Conservation (phyloP, 2,888 invertebrate species). For the Caenorhabditis sulstoni region DNA sequence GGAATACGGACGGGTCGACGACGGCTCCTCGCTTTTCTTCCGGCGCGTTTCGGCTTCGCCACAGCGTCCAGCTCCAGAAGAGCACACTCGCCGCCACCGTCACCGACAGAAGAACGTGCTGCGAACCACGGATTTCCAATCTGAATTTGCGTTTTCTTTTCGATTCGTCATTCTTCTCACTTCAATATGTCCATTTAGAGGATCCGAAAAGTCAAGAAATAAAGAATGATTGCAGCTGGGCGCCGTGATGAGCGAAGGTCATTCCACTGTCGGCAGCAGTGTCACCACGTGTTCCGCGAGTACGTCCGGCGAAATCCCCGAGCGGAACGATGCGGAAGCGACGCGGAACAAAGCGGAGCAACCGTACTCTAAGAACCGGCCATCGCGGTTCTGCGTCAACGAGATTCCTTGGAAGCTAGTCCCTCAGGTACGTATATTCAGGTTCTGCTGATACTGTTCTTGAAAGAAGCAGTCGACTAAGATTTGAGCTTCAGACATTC, state of each 20-base stretch:
- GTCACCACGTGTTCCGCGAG: conserved; percentile 13
- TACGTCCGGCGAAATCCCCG: not conserved
- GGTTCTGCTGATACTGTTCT: too few relatives aligned
- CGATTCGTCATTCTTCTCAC: conserved; percentile 4
- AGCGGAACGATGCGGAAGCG: not conserved
- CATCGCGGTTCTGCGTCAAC: conserved; percentile 31
- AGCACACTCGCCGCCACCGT: conserved; percentile 27
- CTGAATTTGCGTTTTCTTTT: conserved; percentile 18
- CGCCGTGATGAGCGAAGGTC: conserved; percentile 34
- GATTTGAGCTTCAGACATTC: conserved; percentile 16
- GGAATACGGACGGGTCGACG: not conserved
- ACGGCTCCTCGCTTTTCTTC: too few relatives aligned
- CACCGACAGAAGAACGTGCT: conserved; percentile 24
- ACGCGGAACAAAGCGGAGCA: not conserved
- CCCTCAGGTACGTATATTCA: conserved; percentile 32
- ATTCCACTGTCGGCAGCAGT: not conserved
- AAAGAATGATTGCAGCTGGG: conserved; percentile 4
- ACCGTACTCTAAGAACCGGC: too few relatives aligned
- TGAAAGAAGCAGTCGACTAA: too few relatives aligned
- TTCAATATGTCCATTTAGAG: conserved; percentile 37
- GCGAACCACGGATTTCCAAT: conserved; percentile 43
- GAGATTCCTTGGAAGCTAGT: conserved; percentile 51
- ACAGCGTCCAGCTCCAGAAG: conserved; percentile 38
- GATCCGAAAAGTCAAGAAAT: conserved; percentile 5
- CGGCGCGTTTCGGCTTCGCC: conserved; percentile 1